Base-by-base conservation (phyloP, 2,888 invertebrate species). In the Lumbricus terrestris region DNA sequence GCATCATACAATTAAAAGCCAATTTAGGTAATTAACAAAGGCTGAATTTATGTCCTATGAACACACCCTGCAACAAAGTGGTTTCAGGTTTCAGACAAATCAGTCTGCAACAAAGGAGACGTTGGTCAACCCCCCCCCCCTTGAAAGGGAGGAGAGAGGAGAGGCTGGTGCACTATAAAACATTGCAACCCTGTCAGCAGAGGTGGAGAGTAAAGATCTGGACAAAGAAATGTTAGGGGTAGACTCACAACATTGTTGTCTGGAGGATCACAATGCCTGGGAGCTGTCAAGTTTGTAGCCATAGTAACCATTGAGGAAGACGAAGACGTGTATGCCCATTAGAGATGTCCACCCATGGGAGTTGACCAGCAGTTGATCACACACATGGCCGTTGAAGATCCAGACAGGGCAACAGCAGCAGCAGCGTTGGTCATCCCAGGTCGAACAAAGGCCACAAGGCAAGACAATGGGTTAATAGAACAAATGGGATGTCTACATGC, bases 341-440 rank as follows among this genome's bases (percentile, higher is more conserved):
- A 69, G 69, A 69, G n/a, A 69, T 69, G 69, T 69, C 69, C 69
- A 69, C 69, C 69, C 69, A 69, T 69, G 69, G 69, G 69, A 69
- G 5, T 29, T 6, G 69, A n/a, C 1, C n/a, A 16, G n/a, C n/a
- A 69, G 69, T 69, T 69, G 69, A 69, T 29, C 69, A 69, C 29
- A 69, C 69, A 69, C 69, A 69, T 69, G n/a, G 69, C 13, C n/a
- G n/a, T 69, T n/a, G 69, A 69, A 69, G 69, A 69, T 69, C 69
- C 69, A n/a, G 69, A 69, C 3, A 69, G 4, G 29, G 69, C 29
- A 47, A 13, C 5, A n/a, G n/a, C n/a, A 8, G 69, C 29, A n/a
- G n/a, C 69, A 29, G 47, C 69, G 29, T n/a, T 69, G 69, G 29
- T 69, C 69, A 69, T 69, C 69, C 47, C 69, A 69, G n/a, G 69